Conservation (phyloP, 2,888 invertebrate species). For the Argyresthia albistria region DNA sequence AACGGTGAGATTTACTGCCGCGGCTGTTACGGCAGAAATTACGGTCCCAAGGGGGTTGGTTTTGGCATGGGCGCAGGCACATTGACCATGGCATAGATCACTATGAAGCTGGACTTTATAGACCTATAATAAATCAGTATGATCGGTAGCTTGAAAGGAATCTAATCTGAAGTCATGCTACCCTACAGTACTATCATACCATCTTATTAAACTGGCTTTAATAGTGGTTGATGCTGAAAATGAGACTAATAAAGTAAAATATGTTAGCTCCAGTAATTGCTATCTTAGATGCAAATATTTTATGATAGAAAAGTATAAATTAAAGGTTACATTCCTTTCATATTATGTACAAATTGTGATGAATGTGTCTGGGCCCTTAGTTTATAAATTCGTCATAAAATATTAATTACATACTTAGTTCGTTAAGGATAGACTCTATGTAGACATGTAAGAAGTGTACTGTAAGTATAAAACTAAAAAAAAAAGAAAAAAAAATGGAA, state of each 20-base stretch:
- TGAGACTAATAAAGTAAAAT: conserved; percentile 48
- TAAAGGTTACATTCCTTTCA: conserved; percentile 73
- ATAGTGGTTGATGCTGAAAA: conserved; percentile 62
- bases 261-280: conserved; percentile 24
- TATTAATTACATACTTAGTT: conserved; percentile 34
- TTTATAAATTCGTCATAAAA: conserved; percentile 70
- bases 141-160: conserved; percentile 58
- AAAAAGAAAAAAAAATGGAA: conserved; percentile 21
- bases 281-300: conserved; percentile 46
- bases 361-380: conserved; percentile 71
- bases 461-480: conserved; percentile 24
- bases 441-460: conserved; percentile 34
- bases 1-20: conserved; percentile 95
- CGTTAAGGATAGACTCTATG: conserved; percentile 54
- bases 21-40: conserved; percentile 90
- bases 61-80: conserved; percentile 93
- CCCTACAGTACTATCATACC: conserved; percentile 49
- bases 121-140: conserved; percentile 27
- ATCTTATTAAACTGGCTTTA: conserved; percentile 68
- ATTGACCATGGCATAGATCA: conserved; percentile 85
- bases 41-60: conserved; percentile 91
- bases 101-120: conserved; percentile 65
- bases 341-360: conserved; percentile 60
- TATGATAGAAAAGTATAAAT: conserved; percentile 66
- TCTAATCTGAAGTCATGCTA: conserved; percentile 48